Evolutionary conservation across 2,113 vertebrate genomes (phyloP), one percentile per base, ranked within the genome.

Genomic region (Sminthopsis crassicaudata): DNA sequence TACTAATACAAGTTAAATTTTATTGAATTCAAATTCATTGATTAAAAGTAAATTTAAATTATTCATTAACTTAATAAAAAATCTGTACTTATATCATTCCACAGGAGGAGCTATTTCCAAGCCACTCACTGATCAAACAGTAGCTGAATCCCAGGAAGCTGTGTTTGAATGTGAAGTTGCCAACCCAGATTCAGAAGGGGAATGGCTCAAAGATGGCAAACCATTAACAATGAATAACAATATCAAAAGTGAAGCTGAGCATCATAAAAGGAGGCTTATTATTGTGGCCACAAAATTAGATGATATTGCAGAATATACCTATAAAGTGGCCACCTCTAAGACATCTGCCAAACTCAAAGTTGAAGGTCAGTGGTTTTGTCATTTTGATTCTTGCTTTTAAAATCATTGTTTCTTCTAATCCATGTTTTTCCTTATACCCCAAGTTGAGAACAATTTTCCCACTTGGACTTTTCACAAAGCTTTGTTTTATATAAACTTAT

Each of bases 81-180:
- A 1, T 7, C 14, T 1, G 0, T 92, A 8, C 8, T 97, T 97
- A 90, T 97, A 9, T 92, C 98, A 88, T 52, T 46, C 67, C 92
- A 93, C 95, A 99, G 99, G 99, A 0, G 99, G 99, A 0, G 99
- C 99, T 95, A 99, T 99, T 98, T 99, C 99, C 57, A 99, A 99
- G 57, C 99, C 99, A 48, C 99, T 99, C 93, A 98, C 98, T 93
- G 99, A 99, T 60, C 98, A 99, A 94, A 99, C 98, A 0, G 99
- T 99, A 46, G 99, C 99, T 0, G 99, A 99, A 96, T 99, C 99
- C 54, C 99, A 99, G 98, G 98, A 97, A 91, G 99, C 99, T 88
- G 97, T 99, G 96, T 98, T 99, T 92, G 99, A 99, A 97, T 99
- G 99, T 97, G 99, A 99, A 95, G 99, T 99, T 36, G 99, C 99